Base-by-base conservation (phyloP, 1,140 invertebrate genomes). In the Drosophila busckii region DNA sequence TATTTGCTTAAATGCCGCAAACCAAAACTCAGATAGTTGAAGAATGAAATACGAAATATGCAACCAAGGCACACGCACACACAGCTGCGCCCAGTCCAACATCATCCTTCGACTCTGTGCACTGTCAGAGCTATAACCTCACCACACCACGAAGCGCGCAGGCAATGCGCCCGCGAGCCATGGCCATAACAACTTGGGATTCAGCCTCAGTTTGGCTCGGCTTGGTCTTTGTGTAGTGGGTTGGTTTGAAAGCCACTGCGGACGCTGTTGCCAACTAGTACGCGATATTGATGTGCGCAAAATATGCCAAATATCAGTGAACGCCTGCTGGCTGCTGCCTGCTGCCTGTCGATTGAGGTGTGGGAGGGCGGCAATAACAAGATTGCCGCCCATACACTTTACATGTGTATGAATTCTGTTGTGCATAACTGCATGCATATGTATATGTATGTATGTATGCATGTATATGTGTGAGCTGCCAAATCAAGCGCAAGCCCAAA, bases 1-100 rank as follows among this genome's bases (percentile, higher is more conserved):
- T 80, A 82, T 82, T 82, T 80, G 75, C 75, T 75, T 69, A 73
- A 82, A 82, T 82, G 75, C 75, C 75, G 61, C 75, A 80, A 82
- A 82, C 75, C 75, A 80, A 70, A 82, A 80, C 75, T 70, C 64
- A 55, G 52, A 82, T 80, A 82, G 69, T 69, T 82, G 50, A 73
- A 54, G 71, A 80, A 82, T 62, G 49, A 70, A 80, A 80, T 71
- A 61, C 52, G 52, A 64, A 60, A 60, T 60, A 64, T 59, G 59
- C 42, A 44, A 48, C 13, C 34, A 48, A 40, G 26, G 9, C 23
- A 12, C 26, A 20, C 13, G 23, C 35, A 22, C 13, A 12, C 52
- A 40, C 64, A 69, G 34, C 56, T 69, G 65, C 23, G 26, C 38
- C 20, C 16, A 8, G 28, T 28, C 32, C 28, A 41, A 6, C 35